Conservation (phyloP, 2,888 invertebrate genomes). For the Mythimna albipuncta region DNA sequence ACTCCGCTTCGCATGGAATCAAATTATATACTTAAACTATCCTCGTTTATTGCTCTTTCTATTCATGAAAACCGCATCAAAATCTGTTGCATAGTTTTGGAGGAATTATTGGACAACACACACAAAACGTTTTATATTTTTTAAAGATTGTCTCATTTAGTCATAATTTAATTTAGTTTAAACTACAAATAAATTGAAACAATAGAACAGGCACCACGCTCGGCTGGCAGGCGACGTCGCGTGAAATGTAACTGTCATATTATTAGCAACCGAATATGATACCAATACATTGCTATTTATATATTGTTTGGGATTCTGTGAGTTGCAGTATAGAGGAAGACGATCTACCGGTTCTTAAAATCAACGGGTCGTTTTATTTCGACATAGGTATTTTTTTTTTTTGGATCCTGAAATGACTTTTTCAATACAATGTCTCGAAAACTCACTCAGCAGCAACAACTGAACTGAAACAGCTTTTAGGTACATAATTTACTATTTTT, state of each 20-base stretch:
- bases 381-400: too few species aligned
- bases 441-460: too few species aligned
- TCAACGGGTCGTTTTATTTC: too few species aligned
- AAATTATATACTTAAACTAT: too few species aligned
- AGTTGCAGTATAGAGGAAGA: background rate
- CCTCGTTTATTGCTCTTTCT: too few species aligned
- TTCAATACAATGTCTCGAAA: too few species aligned
- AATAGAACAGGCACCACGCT: constrained; percentile 62
- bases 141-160: background rate
- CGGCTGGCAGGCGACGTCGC: constrained; percentile 65
- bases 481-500: too few species aligned
- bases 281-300: constrained; percentile 30
- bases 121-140: background rate
- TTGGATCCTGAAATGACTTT: too few species aligned
- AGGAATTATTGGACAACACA: background rate
- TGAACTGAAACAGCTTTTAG: too few species aligned
- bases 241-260: constrained; percentile 77
- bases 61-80: too few species aligned
- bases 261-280: constrained; percentile 55
- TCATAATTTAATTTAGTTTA: constrained; percentile 3
- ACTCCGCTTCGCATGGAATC: too few species aligned
- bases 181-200: constrained; percentile 43
- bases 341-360: too few species aligned
- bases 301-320: constrained; percentile 15
- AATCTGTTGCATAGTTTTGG: background rate